phyloP scores from a whole-genome alignment of 1,140 invertebrate genomes.

The Brachionus calyciflorus region DNA sequence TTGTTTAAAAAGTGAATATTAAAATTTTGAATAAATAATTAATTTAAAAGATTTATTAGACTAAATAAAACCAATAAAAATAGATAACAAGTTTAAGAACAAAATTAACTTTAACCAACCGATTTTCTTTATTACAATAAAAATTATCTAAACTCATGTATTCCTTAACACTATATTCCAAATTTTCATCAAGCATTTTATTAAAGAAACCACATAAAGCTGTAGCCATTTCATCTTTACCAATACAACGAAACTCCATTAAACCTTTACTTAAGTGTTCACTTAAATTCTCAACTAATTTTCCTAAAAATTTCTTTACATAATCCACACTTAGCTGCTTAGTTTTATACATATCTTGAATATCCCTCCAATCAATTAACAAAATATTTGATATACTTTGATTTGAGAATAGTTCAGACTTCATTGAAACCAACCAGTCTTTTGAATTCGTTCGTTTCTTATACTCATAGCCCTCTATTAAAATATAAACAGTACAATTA shows the following conservation, averaged over 20 bases:
- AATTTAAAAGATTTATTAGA: too few species aligned
- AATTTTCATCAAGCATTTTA: slow-evolving; percentile 5
- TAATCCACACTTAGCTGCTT: background rate
- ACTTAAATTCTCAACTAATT: background rate
- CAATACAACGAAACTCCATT: background rate
- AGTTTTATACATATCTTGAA: background rate
- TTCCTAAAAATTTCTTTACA: background rate
- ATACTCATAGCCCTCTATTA: background rate
- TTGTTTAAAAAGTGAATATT: too few species aligned
- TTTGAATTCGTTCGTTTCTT: slow-evolving; percentile 8
- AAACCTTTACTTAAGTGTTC: background rate
- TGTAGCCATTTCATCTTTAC: background rate
- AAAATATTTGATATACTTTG: background rate
- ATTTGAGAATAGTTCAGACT: background rate
- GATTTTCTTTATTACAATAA: background rate
- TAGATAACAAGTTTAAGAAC: background rate
- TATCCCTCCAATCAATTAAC: background rate
- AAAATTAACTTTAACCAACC: background rate
- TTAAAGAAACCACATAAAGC: background rate
- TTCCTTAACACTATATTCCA: background rate
- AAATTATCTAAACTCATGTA: background rate
- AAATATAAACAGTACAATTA: slow-evolving; percentile 1
- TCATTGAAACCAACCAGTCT: background rate
- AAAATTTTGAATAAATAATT: too few species aligned
- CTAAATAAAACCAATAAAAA: background rate